Evolutionary conservation across 2,113 vertebrate species (phyloP).

Genomic region (Terrapene triunguis): DNA sequence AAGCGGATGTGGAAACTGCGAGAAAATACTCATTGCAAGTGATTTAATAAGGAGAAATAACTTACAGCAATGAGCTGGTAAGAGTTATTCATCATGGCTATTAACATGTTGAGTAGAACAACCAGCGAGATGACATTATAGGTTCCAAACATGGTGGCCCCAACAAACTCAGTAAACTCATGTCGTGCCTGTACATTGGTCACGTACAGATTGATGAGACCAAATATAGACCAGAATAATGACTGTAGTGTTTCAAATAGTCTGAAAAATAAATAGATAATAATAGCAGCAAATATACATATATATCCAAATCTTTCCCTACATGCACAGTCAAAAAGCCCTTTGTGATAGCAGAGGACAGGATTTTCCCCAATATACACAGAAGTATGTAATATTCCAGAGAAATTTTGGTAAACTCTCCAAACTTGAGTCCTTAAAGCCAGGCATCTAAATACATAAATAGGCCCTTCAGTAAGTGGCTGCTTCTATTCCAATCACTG

Average conservation of each 20-base stretch:
- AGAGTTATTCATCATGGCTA: conserved; percentile 99
- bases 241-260: conserved; percentile 97
- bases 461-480: not conserved
- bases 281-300: not conserved
- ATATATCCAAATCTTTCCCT: not conserved
- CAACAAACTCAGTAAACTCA: conserved; percentile 96
- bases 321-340: not conserved
- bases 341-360: not conserved
- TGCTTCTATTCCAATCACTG: not conserved
- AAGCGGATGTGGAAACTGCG: not conserved
- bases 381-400: not conserved
- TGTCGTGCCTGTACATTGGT: conserved; percentile 92
- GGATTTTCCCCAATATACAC: not conserved
- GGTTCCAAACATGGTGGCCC: conserved; percentile 97
- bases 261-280: conserved; percentile 78
- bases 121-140: conserved; percentile 98
- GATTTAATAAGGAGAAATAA: conserved; percentile 10
- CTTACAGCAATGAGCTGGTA: conserved; percentile 99
- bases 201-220: conserved; percentile 94
- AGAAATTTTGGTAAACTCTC: not conserved
- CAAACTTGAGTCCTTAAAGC: not conserved
- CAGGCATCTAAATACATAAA: not conserved
- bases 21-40: not conserved
- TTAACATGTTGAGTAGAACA: conserved; percentile 98
- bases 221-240: conserved; percentile 98